A percentile compares a stretch with the other conserved stretches of the same genome.
Conservation (phyloP, 2,797 vertebrate species). For the Malurus splendens region DNA sequence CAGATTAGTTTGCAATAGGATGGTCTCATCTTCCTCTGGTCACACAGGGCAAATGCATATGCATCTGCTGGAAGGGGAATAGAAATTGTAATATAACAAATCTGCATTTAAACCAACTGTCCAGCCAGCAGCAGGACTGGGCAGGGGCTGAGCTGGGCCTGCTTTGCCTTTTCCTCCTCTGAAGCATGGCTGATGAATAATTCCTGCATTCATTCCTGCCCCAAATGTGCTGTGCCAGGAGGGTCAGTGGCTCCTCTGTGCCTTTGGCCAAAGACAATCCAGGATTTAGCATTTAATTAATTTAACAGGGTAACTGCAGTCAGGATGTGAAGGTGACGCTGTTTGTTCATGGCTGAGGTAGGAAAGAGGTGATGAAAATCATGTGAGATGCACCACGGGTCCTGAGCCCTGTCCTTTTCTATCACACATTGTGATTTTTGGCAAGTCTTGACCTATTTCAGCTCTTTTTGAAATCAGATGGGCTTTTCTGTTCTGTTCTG, state of each 20-base stretch:
- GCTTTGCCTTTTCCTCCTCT: not conserved
- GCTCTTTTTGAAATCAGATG: not conserved
- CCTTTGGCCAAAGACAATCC: not conserved
- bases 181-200: not conserved
- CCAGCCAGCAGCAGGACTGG: not conserved
- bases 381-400: not conserved
- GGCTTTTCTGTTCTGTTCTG: not conserved
- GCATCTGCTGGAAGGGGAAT: conserved; percentile 1
- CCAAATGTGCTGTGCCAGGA: not conserved
- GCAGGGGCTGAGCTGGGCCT: not conserved
- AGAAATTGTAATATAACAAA: conserved; percentile 30
- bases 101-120: conserved; percentile 43
- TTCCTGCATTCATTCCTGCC: not conserved
- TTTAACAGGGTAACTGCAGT: not conserved
- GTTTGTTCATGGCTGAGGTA: not conserved
- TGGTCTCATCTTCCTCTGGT: conserved; percentile 42
- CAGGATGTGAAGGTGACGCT: not conserved
- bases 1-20: conserved; percentile 48
- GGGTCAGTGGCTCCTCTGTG: not conserved
- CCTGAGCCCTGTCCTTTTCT: not conserved
- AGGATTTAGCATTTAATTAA: not conserved
- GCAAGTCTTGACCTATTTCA: not conserved
- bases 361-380: not conserved
- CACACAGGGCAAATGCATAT: conserved; percentile 33
- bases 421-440: not conserved